phyloP scores from a whole-genome alignment of 1,140 invertebrate genomes.

The Heliconius himera region DNA sequence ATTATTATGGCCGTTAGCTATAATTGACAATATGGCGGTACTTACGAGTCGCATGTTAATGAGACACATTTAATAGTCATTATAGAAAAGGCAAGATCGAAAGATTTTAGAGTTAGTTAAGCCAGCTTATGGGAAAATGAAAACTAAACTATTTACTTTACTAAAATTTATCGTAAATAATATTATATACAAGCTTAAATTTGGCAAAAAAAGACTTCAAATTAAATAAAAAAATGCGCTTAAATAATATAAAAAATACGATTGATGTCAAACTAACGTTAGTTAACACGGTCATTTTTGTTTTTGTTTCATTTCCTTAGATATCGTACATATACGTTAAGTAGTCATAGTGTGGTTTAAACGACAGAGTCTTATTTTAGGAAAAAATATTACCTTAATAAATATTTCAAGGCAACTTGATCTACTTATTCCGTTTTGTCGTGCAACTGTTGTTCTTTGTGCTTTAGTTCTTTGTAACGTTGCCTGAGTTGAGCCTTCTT shows the following conservation, averaged over 20 bases:
- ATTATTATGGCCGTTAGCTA: conserved; percentile 38
- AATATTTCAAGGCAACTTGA: background rate
- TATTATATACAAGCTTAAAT: background rate
- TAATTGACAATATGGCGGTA: conserved; percentile 33
- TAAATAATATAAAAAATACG: background rate
- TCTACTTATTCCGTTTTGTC: conserved; percentile 58
- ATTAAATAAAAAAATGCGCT: background rate
- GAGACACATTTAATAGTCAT: conserved; percentile 8
- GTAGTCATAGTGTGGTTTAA: background rate
- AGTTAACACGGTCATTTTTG: background rate
- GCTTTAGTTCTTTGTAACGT: conserved; percentile 75
- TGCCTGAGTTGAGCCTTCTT: conserved; percentile 89
- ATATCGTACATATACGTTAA: background rate
- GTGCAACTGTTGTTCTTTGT: conserved; percentile 59
- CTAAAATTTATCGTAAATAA: background rate
- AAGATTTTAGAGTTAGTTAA: background rate
- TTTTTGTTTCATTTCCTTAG: background rate
- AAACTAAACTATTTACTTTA: background rate
- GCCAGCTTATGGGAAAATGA: background rate
- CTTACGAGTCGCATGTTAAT: background rate
- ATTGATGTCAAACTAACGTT: background rate
- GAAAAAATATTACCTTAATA: background rate
- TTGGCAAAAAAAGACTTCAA: background rate
- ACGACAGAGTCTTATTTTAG: background rate
- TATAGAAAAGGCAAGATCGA: conserved; percentile 11